Evolutionary conservation across 2,113 vertebrate genomes (phyloP).

Genomic region (Miniopterus natalensis): DNA sequence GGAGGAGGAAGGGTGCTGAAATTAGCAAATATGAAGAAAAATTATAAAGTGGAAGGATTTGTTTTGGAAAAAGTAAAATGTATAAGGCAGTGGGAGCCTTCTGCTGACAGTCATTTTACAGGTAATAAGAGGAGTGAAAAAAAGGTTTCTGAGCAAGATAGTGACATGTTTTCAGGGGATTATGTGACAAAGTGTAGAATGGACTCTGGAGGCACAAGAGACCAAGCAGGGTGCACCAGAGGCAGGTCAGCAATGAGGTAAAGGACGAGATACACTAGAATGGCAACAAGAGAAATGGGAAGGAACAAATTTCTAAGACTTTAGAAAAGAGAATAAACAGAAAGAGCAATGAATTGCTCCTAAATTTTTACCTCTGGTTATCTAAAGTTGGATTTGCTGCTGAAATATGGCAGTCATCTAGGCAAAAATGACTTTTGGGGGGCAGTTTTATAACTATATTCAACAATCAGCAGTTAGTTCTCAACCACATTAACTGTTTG

Average conservation of each 20-base stretch:
- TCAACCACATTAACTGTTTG: background rate
- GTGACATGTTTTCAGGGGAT: background rate
- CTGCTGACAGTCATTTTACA: slow-evolving; percentile 2
- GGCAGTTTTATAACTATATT: background rate
- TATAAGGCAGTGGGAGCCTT: background rate
- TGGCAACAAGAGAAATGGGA: background rate
- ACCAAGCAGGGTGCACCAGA: background rate
- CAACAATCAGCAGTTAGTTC: background rate
- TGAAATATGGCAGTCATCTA: background rate
- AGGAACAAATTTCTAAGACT: background rate
- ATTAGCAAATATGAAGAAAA: slow-evolving; percentile 51
- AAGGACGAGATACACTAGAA: background rate
- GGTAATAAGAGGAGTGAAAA: background rate
- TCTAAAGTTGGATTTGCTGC: background rate
- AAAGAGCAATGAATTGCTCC: background rate
- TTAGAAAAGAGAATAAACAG: slow-evolving; percentile 11
- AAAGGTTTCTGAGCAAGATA: slow-evolving; percentile 54
- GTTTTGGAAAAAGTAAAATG: background rate
- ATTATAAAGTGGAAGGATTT: slow-evolving; percentile 36
- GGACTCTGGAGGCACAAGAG: background rate
- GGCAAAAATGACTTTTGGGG: slow-evolving; percentile 14
- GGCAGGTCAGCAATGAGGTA: background rate
- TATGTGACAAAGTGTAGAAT: background rate
- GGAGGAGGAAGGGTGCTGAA: background rate
- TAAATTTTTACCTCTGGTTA: slow-evolving; percentile 41